Evolutionary conservation across 2,113 vertebrate species (phyloP).

Genomic region (Orientallactaga bullata): DNA sequence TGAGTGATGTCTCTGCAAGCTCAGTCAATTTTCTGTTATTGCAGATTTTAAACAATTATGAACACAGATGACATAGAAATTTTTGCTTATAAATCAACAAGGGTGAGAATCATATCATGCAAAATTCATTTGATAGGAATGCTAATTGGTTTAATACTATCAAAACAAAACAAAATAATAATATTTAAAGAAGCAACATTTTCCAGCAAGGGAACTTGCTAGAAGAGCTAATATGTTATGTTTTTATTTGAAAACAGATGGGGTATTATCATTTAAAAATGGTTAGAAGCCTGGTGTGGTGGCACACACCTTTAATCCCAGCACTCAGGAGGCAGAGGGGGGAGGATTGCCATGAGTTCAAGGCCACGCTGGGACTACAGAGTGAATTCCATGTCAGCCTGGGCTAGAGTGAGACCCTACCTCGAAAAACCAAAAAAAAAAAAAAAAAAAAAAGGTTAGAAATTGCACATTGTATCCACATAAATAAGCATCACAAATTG

Average conservation of each 20-base stretch:
- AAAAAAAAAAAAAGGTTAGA: constrained; percentile 41
- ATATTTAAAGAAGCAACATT: constrained; percentile 64
- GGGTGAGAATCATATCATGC: constrained; percentile 51
- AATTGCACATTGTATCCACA: constrained; percentile 19
- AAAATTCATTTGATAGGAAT: constrained; percentile 69
- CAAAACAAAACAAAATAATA: constrained; percentile 58
- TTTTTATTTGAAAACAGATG: constrained; percentile 59
- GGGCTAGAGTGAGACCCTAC: no score
- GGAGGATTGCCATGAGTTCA: no score
- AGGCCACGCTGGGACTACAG: no score
- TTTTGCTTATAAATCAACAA: constrained; percentile 64
- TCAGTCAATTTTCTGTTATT: constrained; percentile 77
- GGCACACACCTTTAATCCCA: no score
- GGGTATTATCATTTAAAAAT: constrained; percentile 30
- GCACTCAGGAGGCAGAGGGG: no score
- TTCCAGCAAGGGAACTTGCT: constrained; percentile 13
- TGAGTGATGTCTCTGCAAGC: constrained; percentile 66
- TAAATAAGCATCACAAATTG: constrained; percentile 43
- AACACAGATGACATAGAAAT: constrained; percentile 58
- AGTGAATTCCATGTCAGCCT: no score
- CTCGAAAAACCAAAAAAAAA: no score
- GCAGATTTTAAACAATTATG: constrained; percentile 79
- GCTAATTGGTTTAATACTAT: constrained; percentile 71
- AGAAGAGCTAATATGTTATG: background rate
- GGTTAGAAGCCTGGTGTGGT: no score